Evolutionary conservation across 35 echinoderm and acorn worm genomes (phyloP).

Genomic region (Amphiura filiformis): DNA sequence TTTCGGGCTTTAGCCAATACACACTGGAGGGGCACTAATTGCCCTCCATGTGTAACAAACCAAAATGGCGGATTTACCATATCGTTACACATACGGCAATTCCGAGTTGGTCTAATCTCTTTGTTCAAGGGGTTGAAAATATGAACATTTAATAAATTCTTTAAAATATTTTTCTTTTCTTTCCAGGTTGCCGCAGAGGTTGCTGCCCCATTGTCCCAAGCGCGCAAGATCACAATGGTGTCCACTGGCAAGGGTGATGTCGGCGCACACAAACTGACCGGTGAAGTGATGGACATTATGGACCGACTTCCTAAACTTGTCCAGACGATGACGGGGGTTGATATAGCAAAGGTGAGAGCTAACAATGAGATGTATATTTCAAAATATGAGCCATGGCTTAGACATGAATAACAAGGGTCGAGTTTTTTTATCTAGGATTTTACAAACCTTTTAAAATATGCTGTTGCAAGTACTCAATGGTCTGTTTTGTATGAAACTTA

Average conservation of each 20-base stretch:
- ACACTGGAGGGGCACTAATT: no score
- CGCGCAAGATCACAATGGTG: slow-evolving; percentile 77
- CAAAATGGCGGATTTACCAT: no score
- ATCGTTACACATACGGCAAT: no score
- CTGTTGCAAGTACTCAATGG: background rate
- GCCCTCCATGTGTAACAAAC: no score
- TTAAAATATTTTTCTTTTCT: background rate
- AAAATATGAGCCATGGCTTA: background rate
- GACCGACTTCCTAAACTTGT: slow-evolving; percentile 66
- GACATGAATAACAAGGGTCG: background rate
- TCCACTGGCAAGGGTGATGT: slow-evolving; percentile 74
- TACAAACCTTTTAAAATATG: no score
- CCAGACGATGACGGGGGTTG: slow-evolving; percentile 74
- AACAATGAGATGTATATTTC: background rate
- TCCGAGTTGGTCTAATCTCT: no score
- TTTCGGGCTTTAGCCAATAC: no score
- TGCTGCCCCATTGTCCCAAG: slow-evolving; percentile 64
- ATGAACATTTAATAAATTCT: no score
- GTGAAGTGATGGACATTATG: slow-evolving; percentile 91
- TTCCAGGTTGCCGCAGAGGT: slow-evolving; percentile 68
- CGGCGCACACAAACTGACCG: slow-evolving; percentile 70
- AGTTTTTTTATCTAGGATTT: background rate
- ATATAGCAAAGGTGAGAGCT: slow-evolving; percentile 74
- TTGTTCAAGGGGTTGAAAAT: no score
- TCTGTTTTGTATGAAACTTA: no score